phyloP scores from a whole-genome alignment of 2,797 vertebrate species.

The Gymnopithys bicolor region DNA sequence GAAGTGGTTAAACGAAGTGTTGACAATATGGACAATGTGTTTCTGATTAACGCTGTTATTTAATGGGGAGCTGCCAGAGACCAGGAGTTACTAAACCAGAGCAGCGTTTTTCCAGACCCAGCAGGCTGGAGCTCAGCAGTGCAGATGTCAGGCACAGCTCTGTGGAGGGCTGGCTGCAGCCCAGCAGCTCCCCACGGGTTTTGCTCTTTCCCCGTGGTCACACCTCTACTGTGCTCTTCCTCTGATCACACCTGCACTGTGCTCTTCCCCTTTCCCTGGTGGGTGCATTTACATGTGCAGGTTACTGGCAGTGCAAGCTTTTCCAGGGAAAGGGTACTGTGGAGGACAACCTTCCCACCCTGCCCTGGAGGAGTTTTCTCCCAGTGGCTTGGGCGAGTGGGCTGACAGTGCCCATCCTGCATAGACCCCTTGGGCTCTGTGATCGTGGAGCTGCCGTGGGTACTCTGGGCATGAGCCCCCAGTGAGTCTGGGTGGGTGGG shows the following conservation, averaged over 20 bases:
- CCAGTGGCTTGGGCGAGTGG: not conserved
- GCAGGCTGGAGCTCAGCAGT: not conserved
- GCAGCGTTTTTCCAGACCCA: constrained; percentile 65
- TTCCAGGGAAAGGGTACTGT: not conserved
- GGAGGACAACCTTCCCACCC: not conserved
- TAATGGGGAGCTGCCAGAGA: constrained; percentile 68
- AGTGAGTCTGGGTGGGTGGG: not conserved
- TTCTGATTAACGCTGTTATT: constrained; percentile 80
- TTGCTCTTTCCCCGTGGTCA: not conserved
- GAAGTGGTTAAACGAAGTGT: constrained; percentile 81
- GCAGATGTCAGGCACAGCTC: not conserved
- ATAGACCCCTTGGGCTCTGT: not conserved
- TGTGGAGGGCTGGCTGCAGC: not conserved
- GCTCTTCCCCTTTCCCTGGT: not conserved
- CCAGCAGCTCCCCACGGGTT: not conserved
- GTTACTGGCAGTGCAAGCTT: not conserved
- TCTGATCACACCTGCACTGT: not conserved
- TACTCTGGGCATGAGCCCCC: rapidly evolving
- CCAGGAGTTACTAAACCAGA: constrained; percentile 51
- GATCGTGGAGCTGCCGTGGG: rapidly evolving
- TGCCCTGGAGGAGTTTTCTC: not conserved
- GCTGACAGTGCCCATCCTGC: not conserved
- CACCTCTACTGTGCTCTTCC: not conserved
- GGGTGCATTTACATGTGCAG: not conserved
- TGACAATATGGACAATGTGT: constrained; percentile 81